phyloP scores from a whole-genome alignment of 1,140 invertebrate genomes.

The Aleiodes sp. region DNA sequence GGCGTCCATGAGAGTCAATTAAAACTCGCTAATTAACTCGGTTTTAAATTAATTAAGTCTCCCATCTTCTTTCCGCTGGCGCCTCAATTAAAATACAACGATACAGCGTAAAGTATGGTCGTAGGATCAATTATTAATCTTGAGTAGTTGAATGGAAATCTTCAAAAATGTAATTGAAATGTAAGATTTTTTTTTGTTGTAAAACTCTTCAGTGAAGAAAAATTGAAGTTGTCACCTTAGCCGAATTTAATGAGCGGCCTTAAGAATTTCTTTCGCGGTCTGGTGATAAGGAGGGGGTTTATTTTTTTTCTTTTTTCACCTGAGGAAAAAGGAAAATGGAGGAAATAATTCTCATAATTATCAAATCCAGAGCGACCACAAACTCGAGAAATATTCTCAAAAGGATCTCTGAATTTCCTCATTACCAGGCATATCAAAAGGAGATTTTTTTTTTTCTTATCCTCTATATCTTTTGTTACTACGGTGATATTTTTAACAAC shows the following conservation, averaged over 20 bases:
- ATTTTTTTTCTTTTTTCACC: conserved; percentile 16
- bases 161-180: no score
- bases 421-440: conserved; percentile 61
- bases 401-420: conserved; percentile 57
- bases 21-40: conserved; percentile 40
- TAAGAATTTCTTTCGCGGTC: conserved; percentile 61
- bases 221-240: conserved; percentile 28
- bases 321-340: conserved; percentile 43
- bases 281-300: conserved; percentile 54
- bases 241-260: conserved; percentile 61
- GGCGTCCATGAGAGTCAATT: conserved; percentile 32
- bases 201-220: not conserved
- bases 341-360: conserved; percentile 66
- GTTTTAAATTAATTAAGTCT: conserved; percentile 39
- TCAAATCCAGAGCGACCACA: conserved; percentile 56
- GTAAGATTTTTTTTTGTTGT: not conserved
- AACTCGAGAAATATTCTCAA: conserved; percentile 52
- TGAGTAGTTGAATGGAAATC: not conserved
- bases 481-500: conserved; percentile 25
- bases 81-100: conserved; percentile 36
- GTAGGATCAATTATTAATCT: conserved; percentile 31
- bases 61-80: conserved; percentile 1
- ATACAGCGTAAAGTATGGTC: conserved; percentile 28
- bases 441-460: conserved; percentile 32
- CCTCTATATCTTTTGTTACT: conserved; percentile 22